These are phyloP conservation scores for Nerophis lumbriciformis DNA, from an alignment of 2,113 vertebrate species.

Conservation along the genomic window DNA sequence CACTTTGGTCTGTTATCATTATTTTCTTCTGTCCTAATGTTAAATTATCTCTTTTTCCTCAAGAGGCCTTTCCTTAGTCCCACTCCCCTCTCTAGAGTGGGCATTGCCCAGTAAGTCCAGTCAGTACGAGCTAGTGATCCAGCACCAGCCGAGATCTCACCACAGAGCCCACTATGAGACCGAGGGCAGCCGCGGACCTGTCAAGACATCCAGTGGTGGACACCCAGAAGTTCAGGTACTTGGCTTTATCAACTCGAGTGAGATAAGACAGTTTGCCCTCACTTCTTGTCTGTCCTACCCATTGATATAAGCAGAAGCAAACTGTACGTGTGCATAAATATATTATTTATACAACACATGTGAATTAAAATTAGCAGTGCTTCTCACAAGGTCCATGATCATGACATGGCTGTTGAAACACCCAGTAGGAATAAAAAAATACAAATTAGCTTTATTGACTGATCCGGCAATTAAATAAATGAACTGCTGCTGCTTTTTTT, in stretches of 20 bases:
- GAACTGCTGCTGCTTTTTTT: background rate
- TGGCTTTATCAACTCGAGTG: background rate
- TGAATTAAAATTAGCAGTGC: conserved; percentile 31
- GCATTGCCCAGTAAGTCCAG: conserved; percentile 73
- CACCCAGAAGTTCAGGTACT: conserved; percentile 92
- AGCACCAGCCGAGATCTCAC: conserved; percentile 88
- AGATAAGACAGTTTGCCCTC: background rate
- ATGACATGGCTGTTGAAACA: conserved; percentile 1
- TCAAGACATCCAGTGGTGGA: conserved; percentile 85
- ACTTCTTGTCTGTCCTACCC: background rate
- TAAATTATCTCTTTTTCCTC: background rate
- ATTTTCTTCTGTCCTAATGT: too few relatives aligned
- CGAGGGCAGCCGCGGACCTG: conserved; percentile 90
- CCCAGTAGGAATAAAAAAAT: background rate
- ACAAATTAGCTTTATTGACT: conserved; percentile 5
- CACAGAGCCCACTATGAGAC: conserved; percentile 98
- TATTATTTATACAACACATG: conserved; percentile 33
- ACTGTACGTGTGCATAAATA: conserved; percentile 11
- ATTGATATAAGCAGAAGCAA: background rate
- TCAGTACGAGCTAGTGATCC: conserved; percentile 83
- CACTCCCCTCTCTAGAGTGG: conserved; percentile 85
- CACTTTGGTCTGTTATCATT: too few relatives aligned
- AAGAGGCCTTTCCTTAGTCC: conserved; percentile 74
- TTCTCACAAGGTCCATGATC: background rate
- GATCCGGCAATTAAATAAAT: conserved; percentile 6